These are phyloP conservation scores for Tupaia tana DNA, from an alignment of 2,113 vertebrate genomes.

Conservation along the genomic window DNA sequence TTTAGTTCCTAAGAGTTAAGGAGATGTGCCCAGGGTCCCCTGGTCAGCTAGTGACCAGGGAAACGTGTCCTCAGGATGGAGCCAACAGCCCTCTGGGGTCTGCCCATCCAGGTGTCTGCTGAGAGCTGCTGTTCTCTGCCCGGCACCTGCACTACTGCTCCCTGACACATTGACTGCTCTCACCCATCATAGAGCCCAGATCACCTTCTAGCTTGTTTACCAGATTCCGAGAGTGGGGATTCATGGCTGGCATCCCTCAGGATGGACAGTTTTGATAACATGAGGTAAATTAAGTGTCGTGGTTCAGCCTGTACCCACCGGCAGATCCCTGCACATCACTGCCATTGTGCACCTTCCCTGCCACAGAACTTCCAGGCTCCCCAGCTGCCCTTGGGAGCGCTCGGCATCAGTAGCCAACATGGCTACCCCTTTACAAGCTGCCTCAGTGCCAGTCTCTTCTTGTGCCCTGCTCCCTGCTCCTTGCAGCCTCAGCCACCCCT, in stretches of 20 bases:
- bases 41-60: too few relatives aligned
- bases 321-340: too few relatives aligned
- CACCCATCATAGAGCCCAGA: background rate
- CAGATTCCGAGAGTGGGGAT: background rate
- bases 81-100: background rate
- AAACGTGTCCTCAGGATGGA: background rate
- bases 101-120: background rate
- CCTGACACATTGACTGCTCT: background rate
- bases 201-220: background rate
- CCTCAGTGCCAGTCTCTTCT: accelerated
- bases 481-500: background rate
- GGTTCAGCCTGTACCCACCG: background rate
- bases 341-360: background rate
- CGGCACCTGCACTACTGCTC: background rate
- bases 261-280: background rate
- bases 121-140: background rate
- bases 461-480: background rate
- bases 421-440: background rate
- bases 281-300: background rate
- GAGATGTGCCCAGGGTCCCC: too few relatives aligned
- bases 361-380: background rate
- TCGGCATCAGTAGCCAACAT: background rate
- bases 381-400: background rate
- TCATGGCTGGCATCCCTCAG: background rate
- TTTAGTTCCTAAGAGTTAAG: background rate